Evolutionary conservation across 2,888 invertebrate genomes (phyloP).

Genomic region (Sphecodes monilicornis): DNA sequence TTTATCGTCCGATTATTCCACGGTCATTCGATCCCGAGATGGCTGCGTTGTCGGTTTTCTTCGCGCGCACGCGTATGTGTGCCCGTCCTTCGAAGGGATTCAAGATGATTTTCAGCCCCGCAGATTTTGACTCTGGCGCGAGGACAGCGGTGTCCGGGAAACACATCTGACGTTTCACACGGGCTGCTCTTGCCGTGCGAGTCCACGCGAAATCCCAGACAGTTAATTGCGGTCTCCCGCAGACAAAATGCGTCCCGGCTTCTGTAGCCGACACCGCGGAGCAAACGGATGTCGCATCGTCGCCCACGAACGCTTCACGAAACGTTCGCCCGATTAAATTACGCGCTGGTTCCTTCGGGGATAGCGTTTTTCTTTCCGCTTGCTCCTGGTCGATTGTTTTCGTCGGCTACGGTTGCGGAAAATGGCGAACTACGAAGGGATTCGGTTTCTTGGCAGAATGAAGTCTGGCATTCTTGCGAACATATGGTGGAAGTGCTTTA

Average conservation of each 20-base stretch:
- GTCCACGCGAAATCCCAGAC: conserved; percentile 72
- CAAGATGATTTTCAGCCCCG: background rate
- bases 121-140: conserved; percentile 51
- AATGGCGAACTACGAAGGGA: background rate
- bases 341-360: background rate
- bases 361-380: background rate
- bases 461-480: background rate
- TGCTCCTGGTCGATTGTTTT: background rate
- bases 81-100: conserved; percentile 1
- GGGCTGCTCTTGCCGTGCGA: conserved; percentile 72
- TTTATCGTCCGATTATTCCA: background rate
- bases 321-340: conserved; percentile 35
- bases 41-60: background rate
- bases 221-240: conserved; percentile 80
- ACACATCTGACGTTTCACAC: conserved; percentile 76
- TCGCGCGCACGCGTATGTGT: background rate
- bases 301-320: conserved; percentile 17
- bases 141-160: conserved; percentile 49
- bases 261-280: conserved; percentile 73
- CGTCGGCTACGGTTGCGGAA: background rate
- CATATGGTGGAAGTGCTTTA: background rate
- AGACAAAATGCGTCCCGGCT: conserved; percentile 75
- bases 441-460: background rate
- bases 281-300: conserved; percentile 54
- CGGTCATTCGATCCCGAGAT: background rate